Percentiles rank a stretch among this genome's conserved stretches.
These are phyloP conservation scores for Orchesella flavescens DNA, from an alignment of 2,888 invertebrate species.

Conservation along the genomic window DNA sequence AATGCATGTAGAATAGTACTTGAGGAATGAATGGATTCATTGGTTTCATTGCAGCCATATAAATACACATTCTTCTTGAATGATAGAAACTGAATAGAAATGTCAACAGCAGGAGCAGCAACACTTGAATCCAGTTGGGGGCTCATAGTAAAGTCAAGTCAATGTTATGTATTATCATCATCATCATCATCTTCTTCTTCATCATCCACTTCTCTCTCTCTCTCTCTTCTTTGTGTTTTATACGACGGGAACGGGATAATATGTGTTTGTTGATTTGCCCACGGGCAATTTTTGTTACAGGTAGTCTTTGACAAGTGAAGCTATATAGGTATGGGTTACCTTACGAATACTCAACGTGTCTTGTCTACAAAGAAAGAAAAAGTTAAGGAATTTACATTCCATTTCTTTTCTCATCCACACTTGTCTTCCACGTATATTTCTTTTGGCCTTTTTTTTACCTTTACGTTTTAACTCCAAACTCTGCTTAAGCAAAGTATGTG, in stretches of 20 bases:
- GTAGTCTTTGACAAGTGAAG: slow-evolving; percentile 37
- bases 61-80: too few species aligned
- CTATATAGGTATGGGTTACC: background rate
- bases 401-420: background rate
- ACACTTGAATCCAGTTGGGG: background rate
- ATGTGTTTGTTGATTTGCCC: slow-evolving; percentile 27
- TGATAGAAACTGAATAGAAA: background rate
- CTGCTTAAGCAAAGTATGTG: too few species aligned
- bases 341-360: background rate
- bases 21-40: too few species aligned
- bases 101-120: background rate
- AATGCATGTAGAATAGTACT: too few species aligned
- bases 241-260: background rate
- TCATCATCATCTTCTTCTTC: too few species aligned
- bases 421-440: background rate
- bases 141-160: background rate
- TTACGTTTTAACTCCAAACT: background rate
- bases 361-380: background rate
- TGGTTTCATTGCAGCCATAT: too few species aligned
- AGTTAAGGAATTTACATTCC: slow-evolving; percentile 22
- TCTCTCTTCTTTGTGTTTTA: background rate
- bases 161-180: too few species aligned
- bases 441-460: background rate
- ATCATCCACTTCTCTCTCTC: too few species aligned
- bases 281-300: slow-evolving; percentile 38